A percentile compares a stretch with the other conserved stretches of the same genome.
These are phyloP conservation scores for Actias luna DNA, from an alignment of 2,888 invertebrate species.

Conservation along the genomic window DNA sequence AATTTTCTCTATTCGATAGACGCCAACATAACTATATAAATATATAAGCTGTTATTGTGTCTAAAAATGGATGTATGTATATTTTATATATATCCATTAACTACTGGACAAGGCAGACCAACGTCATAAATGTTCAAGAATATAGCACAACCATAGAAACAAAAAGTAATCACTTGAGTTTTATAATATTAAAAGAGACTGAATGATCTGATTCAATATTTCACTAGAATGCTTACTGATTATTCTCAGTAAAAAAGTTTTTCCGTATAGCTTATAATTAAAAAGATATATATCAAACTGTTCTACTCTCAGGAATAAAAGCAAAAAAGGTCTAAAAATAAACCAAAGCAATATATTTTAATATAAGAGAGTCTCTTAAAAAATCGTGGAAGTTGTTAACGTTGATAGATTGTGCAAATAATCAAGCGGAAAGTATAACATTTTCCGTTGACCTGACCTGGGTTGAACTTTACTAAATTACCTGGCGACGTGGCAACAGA, in stretches of 20 bases:
- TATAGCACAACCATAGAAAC: too few relatives aligned
- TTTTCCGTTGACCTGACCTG: slow-evolving; percentile 30
- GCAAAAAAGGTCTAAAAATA: neutral
- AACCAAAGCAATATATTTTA: neutral
- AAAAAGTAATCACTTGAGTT: too few relatives aligned
- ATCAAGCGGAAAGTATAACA: slow-evolving; percentile 20
- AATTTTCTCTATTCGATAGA: too few relatives aligned
- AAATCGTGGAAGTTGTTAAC: slow-evolving; percentile 6
- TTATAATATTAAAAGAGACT: too few relatives aligned
- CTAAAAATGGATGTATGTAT: too few relatives aligned
- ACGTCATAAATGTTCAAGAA: too few relatives aligned
- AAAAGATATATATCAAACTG: neutral
- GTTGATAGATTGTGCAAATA: slow-evolving; percentile 15
- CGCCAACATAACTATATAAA: too few relatives aligned
- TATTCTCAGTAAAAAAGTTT: neutral
- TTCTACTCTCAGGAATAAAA: neutral
- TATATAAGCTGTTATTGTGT: too few relatives aligned
- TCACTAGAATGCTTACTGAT: neutral
- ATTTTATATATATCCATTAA: too few relatives aligned
- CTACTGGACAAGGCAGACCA: too few relatives aligned
- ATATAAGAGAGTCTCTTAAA: neutral
- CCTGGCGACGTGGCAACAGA: slow-evolving; percentile 32
- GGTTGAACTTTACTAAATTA: slow-evolving; percentile 28
- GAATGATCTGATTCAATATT: neutral
- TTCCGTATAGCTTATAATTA: neutral